Conservation (phyloP, 2,113 vertebrate species). For the Rhizomys pruinosus region DNA sequence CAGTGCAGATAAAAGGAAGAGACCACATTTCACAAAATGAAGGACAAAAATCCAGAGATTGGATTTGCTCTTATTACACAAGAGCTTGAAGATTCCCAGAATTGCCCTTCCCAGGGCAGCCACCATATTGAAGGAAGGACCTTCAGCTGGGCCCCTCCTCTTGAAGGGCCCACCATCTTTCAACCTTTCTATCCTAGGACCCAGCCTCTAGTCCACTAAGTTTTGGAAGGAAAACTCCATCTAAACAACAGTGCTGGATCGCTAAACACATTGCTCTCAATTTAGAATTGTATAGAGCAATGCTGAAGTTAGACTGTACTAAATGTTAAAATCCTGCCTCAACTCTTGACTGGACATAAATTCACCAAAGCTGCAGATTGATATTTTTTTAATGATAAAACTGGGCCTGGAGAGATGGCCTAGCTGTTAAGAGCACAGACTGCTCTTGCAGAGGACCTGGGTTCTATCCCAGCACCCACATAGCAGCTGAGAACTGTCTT, state of each 20-base stretch:
- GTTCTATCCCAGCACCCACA: too few species aligned
- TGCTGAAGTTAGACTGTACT: neutral
- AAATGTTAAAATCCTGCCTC: neutral
- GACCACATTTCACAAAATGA: neutral
- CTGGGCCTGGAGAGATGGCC: too few species aligned
- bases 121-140: too few species aligned
- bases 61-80: neutral
- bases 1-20: neutral
- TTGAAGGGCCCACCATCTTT: neutral
- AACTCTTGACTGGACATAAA: neutral
- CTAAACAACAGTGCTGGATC: neutral
- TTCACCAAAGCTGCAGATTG: neutral
- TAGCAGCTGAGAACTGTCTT: too few species aligned
- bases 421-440: too few species aligned
- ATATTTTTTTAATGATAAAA: neutral
- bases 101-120: neutral
- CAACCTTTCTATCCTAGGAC: neutral
- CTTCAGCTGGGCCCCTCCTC: neutral
- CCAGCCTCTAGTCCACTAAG: neutral
- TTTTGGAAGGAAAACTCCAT: neutral
- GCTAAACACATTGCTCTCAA: neutral
- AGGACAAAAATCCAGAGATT: neutral
- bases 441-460: too few species aligned
- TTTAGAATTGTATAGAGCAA: neutral
- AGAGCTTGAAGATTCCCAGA: neutral